Evolutionary conservation across 2,888 invertebrate genomes (phyloP).

Genomic region (Ochlodes sylvanus): DNA sequence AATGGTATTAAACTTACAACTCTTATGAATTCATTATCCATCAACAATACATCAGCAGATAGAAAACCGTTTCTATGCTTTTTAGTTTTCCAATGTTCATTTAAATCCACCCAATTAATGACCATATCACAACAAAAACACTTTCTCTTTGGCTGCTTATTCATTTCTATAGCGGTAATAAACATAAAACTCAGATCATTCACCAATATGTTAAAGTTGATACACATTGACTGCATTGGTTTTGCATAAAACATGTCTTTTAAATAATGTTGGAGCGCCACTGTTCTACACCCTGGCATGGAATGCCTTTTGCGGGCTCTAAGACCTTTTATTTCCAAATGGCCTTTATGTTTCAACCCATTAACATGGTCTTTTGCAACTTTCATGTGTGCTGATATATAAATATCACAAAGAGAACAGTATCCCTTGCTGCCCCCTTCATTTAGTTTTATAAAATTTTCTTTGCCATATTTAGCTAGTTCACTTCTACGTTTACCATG

Average conservation of each 20-base stretch:
- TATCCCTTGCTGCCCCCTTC: slow-evolving; percentile 59
- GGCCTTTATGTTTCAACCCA: slow-evolving; percentile 56
- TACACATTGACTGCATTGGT: slow-evolving; percentile 44
- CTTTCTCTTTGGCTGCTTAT: slow-evolving; percentile 49
- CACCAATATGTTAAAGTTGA: slow-evolving; percentile 50
- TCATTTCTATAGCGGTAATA: slow-evolving; percentile 46
- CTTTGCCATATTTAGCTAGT: slow-evolving; percentile 56
- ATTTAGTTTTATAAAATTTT: slow-evolving; percentile 60
- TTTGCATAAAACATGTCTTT: slow-evolving; percentile 35
- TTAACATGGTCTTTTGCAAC: slow-evolving; percentile 56
- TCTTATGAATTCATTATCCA: slow-evolving; percentile 56
- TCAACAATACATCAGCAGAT: slow-evolving; percentile 49
- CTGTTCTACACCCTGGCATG: slow-evolving; percentile 41
- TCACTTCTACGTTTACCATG: slow-evolving; percentile 58
- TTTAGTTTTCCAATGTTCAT: slow-evolving; percentile 52
- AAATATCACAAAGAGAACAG: slow-evolving; percentile 60
- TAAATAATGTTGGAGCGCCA: slow-evolving; percentile 42
- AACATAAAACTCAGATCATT: slow-evolving; percentile 53
- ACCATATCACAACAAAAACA: slow-evolving; percentile 59
- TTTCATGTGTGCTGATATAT: slow-evolving; percentile 53
- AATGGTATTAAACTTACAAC: slow-evolving; percentile 52
- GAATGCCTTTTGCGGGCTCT: slow-evolving; percentile 45
- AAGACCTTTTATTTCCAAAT: slow-evolving; percentile 55
- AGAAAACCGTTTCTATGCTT: slow-evolving; percentile 54
- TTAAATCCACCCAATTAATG: slow-evolving; percentile 46